phyloP scores from a whole-genome alignment of 2,113 vertebrate species.

The Gymnobelideus leadbeateri region DNA sequence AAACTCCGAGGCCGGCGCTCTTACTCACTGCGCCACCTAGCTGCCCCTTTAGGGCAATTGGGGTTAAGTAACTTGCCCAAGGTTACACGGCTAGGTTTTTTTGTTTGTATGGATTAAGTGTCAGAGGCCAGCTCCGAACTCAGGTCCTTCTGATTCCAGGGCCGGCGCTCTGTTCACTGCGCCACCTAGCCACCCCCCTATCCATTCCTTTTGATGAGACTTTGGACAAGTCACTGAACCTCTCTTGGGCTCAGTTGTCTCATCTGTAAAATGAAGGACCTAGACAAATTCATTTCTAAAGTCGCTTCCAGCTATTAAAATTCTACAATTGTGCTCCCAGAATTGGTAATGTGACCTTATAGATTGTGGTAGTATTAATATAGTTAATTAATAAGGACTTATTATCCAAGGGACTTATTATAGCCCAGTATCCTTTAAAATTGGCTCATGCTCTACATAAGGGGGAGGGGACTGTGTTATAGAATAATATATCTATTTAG shows the following conservation, averaged over 20 bases:
- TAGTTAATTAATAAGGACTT: neutral
- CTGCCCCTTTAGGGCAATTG: too few relatives aligned
- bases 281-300: constrained; percentile 12
- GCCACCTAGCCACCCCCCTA: too few relatives aligned
- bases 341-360: neutral
- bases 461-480: neutral
- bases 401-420: constrained; percentile 14
- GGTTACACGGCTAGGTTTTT: too few relatives aligned
- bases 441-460: constrained; percentile 12
- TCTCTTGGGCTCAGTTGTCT: constrained; percentile 6
- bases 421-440: constrained; percentile 3
- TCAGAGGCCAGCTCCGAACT: too few relatives aligned
- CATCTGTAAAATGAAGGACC: constrained; percentile 43
- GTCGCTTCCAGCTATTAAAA: neutral
- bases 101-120: too few relatives aligned
- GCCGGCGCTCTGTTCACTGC: too few relatives aligned
- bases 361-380: neutral
- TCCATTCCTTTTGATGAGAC: neutral
- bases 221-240: neutral
- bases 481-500: constrained; percentile 48
- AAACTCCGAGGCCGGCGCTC: too few relatives aligned
- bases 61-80: too few relatives aligned
- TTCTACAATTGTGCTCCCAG: constrained; percentile 1
- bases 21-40: too few relatives aligned
- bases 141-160: too few relatives aligned